These are phyloP conservation scores for Prochilodus magdalenae DNA, from an alignment of 2,113 vertebrate genomes.

Conservation along the genomic window DNA sequence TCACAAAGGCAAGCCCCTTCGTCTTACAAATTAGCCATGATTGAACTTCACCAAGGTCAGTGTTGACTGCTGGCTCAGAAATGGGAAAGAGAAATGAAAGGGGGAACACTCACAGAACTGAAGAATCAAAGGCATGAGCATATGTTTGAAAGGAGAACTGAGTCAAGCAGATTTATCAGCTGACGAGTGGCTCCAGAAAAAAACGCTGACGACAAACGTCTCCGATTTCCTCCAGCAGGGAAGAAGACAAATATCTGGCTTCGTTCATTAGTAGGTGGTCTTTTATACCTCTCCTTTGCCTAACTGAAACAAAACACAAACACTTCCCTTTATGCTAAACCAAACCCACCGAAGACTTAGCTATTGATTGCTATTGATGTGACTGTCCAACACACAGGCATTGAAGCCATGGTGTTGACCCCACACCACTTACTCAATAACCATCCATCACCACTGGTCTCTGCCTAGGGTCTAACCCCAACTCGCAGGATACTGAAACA, in stretches of 20 bases:
- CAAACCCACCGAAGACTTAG: slow-evolving; percentile 18
- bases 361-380: slow-evolving; percentile 35
- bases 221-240: too few relatives aligned
- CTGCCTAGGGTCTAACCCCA: slow-evolving; percentile 27
- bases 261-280: too few relatives aligned
- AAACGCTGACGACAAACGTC: neutral
- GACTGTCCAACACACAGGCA: slow-evolving; percentile 2
- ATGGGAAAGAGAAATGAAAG: slow-evolving; percentile 5
- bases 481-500: slow-evolving; percentile 18
- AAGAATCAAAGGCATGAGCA: slow-evolving; percentile 23
- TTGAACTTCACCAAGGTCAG: slow-evolving; percentile 18
- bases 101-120: slow-evolving; percentile 11
- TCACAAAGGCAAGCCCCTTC: slow-evolving; percentile 13
- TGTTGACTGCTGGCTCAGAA: slow-evolving; percentile 25
- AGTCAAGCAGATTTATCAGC: slow-evolving; percentile 23
- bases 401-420: slow-evolving; percentile 22
- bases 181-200: slow-evolving; percentile 31
- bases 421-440: slow-evolving; percentile 21
- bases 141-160: slow-evolving; percentile 21
- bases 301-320: slow-evolving; percentile 19
- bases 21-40: slow-evolving; percentile 35
- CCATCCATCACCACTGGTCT: slow-evolving; percentile 21
- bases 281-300: too few relatives aligned
- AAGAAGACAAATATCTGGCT: too few relatives aligned
- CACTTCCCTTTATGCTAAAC: neutral